Evolutionary conservation across 1,140 invertebrate genomes (phyloP).

Genomic region (Agrilus planipennis): DNA sequence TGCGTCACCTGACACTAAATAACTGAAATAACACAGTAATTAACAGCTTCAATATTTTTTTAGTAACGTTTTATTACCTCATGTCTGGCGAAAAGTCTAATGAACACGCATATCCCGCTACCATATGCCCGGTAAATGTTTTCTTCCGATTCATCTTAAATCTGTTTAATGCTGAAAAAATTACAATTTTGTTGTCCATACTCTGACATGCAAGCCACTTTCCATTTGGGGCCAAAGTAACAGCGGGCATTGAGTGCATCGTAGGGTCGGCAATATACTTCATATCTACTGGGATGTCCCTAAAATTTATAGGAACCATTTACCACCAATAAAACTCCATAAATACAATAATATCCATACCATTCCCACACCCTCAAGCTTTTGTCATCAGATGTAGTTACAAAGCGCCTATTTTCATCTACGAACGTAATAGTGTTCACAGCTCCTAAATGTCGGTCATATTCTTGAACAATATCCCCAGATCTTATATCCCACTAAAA

Average conservation of each 20-base stretch:
- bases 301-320: conserved; percentile 29
- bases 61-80: conserved; percentile 49
- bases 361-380: conserved; percentile 99
- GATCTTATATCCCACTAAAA: conserved; percentile 86
- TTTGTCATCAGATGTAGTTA: conserved; percentile 98
- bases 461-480: conserved; percentile 96
- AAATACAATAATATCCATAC: conserved; percentile 35
- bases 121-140: conserved; percentile 97
- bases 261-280: conserved; percentile 99
- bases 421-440: conserved; percentile 99
- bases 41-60: conserved; percentile 1
- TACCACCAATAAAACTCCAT: neutral
- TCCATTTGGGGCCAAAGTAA: conserved; percentile 87
- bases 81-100: conserved; percentile 98
- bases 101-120: conserved; percentile 95
- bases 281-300: conserved; percentile 99
- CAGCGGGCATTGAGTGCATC: conserved; percentile 98
- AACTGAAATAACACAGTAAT: conserved; percentile 50
- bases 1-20: conserved; percentile 96
- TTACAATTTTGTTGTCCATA: conserved; percentile 98
- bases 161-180: conserved; percentile 93
- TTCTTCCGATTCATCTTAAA: conserved; percentile 98
- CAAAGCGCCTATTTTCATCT: conserved; percentile 94
- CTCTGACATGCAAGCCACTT: conserved; percentile 99
- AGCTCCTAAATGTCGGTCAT: conserved; percentile 95